These are phyloP conservation scores for Lophochroa leadbeateri DNA, from an alignment of 2,113 vertebrate genomes.

Conservation along the genomic window DNA sequence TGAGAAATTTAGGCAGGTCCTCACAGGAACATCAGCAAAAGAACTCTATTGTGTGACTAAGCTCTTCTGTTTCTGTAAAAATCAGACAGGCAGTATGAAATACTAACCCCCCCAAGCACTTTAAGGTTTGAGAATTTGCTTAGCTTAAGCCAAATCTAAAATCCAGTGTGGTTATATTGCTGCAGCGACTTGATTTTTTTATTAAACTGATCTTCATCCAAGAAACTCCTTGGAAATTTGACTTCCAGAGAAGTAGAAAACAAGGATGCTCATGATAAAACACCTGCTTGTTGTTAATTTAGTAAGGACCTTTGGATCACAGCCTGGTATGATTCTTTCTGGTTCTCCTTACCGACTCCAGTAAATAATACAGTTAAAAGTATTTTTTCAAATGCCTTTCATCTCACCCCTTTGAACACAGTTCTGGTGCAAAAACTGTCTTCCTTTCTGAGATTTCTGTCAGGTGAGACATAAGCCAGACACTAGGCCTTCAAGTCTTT, in stretches of 20 bases:
- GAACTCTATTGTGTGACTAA: neutral
- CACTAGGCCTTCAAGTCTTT: neutral
- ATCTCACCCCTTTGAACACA: neutral
- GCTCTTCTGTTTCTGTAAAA: neutral
- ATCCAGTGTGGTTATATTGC: neutral
- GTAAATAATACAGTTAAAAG: neutral
- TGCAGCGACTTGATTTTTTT: neutral
- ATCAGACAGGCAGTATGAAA: neutral
- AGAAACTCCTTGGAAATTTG: constrained; percentile 20
- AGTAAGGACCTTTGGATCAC: neutral
- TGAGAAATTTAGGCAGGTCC: neutral
- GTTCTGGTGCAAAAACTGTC: neutral
- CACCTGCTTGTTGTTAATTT: constrained; percentile 28
- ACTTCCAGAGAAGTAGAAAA: neutral
- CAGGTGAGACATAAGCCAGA: neutral
- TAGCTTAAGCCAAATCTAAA: neutral
- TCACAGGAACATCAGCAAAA: neutral
- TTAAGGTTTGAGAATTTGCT: neutral
- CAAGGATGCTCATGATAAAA: neutral
- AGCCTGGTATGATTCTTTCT: neutral
- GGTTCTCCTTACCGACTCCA: neutral
- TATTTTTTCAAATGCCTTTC: constrained; percentile 9
- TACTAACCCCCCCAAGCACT: neutral
- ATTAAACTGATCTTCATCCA: neutral
- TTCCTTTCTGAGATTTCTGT: neutral